Base-by-base conservation (phyloP, 2,888 invertebrate genomes). In the Mesorhabditis belari region DNA sequence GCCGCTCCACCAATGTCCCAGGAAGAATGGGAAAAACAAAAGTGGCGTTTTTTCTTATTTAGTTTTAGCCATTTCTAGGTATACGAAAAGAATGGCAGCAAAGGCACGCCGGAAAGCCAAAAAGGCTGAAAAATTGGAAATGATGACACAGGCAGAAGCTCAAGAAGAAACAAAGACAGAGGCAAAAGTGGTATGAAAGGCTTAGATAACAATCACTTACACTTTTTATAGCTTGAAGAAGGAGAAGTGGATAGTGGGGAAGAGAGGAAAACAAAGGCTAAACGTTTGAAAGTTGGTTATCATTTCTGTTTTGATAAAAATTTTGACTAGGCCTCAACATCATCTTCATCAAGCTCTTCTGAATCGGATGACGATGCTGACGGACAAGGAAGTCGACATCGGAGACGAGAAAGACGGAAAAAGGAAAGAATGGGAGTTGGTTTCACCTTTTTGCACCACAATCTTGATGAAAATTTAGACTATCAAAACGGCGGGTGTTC, bases 221-320 rank as follows among this genome's bases (percentile, higher is more conserved):
- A 9, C 44, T n/a, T 17, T 9, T 23, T 17, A 50, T 4, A 50
- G 4, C 23, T 69, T n/a, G 71, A 71, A 27, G 71, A 71, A 49
- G 71, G 71, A 17, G 71, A 71, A 49, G 68, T 71, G 12, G 71
- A 67, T 52, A 66, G 66, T 29, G 71, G 68, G 9, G 71, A 71
- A 49, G 71, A 71, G 58, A 24, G 55, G 25, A 57, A 66, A 29
- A 52, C 53, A 25, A 29, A 61, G 26, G 55, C 19, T 23, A 55
- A 60, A n/a, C 49, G 58, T 29, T 58, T 58, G 21, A 61, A 35
- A n/a, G n/a, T n/a, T n/a, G n/a, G n/a, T n/a, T n/a, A n/a, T n/a
- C 44, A n/a, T 1, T 35, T 35, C 1, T 35, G n/a, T 35, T 2
- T 9, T 9, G 44, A 35, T 35, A 35, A 2, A 9, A n/a, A 9